Base-by-base conservation (phyloP, 1,140 invertebrate genomes). In the Rhynchophorus ferrugineus region DNA sequence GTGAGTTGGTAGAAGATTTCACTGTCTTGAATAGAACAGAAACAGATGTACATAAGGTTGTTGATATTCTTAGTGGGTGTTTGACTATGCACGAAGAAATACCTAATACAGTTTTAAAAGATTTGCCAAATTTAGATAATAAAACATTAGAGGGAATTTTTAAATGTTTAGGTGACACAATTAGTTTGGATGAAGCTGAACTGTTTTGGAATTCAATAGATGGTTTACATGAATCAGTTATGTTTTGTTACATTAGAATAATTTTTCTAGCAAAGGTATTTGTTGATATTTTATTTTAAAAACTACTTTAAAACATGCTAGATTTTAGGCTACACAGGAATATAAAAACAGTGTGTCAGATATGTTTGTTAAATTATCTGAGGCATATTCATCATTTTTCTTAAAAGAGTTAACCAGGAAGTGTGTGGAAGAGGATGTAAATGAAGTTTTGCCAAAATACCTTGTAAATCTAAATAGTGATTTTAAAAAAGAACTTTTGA, bases 401-500 rank as follows among this genome's bases (percentile, higher is more conserved):
- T 33, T 37, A 49, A 50, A 24, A 14, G 20, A 44, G 44, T 41
- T 59, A 5, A n/a, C 43, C 24, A 20, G 44, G 9, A 19, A 17
- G 18, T 33, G 51, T 39, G 13, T 44, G 7, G 16, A 48, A 35
- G 14, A 38, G 1, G 43, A 35, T 13, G 17, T 13, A 35, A 35
- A 24, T 20, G 45, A 22, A 35, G 22, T 55, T 47, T 36, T 56
- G 13, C 13, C 49, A 18, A 54, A 57, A 13, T 57, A 54, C 52
- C 3, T 59, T 18, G 19, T 33, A 9, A 8, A 8, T 5, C 21
- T 57, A 13, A 16, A 17, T 18, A 19, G 19, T 46, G 33, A 50
- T 37, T 54, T 38, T 43, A 57, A 57, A 44, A 13, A 18, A 18
- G 41, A 43, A 35, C 3, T 59, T n/a, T 49, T 57, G n/a, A 56